phyloP scores from a whole-genome alignment of 2,113 vertebrate genomes.

The Saccopteryx bilineata region DNA sequence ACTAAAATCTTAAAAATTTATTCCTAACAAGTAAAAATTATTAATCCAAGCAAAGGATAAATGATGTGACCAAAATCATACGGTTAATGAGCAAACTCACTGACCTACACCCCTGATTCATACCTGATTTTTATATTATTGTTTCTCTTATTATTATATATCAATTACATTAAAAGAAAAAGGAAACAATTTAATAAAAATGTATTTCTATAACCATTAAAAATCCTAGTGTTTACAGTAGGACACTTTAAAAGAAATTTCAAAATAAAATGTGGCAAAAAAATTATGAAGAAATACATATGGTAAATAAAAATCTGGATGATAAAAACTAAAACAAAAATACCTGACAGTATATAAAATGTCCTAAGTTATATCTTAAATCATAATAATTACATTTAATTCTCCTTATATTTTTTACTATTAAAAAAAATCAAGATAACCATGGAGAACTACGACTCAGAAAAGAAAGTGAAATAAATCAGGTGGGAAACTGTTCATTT shows the following conservation, averaged over 20 bases:
- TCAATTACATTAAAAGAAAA: not conserved
- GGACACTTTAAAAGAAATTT: not conserved
- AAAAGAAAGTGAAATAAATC: conserved; percentile 42
- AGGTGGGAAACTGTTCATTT: not conserved
- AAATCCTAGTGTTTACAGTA: conserved; percentile 16
- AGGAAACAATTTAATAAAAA: not conserved
- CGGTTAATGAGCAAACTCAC: not conserved
- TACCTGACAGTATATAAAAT: not conserved
- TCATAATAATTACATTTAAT: not conserved
- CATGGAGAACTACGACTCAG: not conserved
- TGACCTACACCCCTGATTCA: not conserved
- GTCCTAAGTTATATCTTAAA: conserved; percentile 9
- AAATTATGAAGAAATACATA: not conserved
- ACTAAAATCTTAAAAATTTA: not conserved
- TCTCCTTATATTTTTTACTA: not conserved
- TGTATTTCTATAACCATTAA: conserved; percentile 31
- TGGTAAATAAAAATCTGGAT: conserved; percentile 11
- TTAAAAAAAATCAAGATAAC: not conserved
- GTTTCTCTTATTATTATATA: not conserved
- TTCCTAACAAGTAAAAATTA: not conserved
- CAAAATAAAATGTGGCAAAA: not conserved
- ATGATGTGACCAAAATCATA: not conserved
- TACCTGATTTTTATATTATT: not conserved
- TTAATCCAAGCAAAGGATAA: conserved; percentile 7
- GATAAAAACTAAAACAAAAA: not conserved